Conservation (phyloP, 1,140 invertebrate species). For the Pogonomyrmex barbatus region DNA sequence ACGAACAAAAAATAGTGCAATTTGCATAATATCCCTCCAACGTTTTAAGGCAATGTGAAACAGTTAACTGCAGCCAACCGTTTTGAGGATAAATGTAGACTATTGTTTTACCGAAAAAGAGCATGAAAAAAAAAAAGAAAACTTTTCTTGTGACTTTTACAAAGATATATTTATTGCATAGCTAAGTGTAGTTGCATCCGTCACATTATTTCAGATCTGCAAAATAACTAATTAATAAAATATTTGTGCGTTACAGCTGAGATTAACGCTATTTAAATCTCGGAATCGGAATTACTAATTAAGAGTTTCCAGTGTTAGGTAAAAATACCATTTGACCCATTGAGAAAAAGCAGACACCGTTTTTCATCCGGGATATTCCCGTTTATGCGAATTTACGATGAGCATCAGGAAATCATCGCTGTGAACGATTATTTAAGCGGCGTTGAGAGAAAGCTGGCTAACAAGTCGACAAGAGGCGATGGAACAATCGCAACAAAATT, state of each 20-base stretch:
- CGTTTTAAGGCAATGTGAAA: conserved; percentile 52
- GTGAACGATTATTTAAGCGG: conserved; percentile 73
- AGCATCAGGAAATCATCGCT: conserved; percentile 37
- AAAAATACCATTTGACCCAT: neutral
- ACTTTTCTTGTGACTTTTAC: neutral
- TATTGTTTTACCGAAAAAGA: conserved; percentile 64
- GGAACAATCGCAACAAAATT: conserved; percentile 32
- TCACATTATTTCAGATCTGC: neutral
- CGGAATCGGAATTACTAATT: neutral
- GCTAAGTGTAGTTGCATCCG: neutral
- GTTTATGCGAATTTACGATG: conserved; percentile 18
- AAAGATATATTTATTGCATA: neutral
- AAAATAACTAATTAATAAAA: neutral
- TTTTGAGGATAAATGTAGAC: conserved; percentile 28
- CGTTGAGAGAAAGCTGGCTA: conserved; percentile 59
- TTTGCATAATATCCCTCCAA: conserved; percentile 36
- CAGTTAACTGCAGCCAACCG: conserved; percentile 60
- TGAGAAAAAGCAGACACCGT: neutral
- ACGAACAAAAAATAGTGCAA: neutral
- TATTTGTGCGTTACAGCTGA: neutral
- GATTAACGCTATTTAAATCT: neutral
- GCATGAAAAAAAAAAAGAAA: conserved; percentile 54
- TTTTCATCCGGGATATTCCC: conserved; percentile 45
- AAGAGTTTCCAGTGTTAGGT: neutral
- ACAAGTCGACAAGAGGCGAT: conserved; percentile 31